Evolutionary conservation across 2,113 vertebrate genomes (phyloP).

Genomic region (Microcebus jonahi): DNA sequence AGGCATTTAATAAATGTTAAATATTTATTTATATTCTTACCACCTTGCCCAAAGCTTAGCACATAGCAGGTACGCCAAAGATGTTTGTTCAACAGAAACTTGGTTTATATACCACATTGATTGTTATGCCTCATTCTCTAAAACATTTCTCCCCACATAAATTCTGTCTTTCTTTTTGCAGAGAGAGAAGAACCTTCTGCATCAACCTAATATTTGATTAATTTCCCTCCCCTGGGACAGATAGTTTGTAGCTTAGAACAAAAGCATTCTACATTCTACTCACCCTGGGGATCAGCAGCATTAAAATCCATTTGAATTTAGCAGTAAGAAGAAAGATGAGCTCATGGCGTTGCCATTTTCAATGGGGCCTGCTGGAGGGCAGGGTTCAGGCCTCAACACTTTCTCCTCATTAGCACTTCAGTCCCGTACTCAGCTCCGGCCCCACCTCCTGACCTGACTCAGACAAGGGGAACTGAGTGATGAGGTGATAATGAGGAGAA

Average conservation of each 20-base stretch:
- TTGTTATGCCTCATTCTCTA: neutral
- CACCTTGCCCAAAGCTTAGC: neutral
- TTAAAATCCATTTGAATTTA: constrained; percentile 47
- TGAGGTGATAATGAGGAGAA: constrained; percentile 70
- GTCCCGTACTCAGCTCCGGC: neutral
- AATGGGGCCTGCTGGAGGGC: neutral
- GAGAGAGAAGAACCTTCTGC: neutral
- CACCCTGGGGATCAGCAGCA: neutral
- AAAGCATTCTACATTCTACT: constrained; percentile 7
- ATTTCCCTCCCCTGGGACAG: neutral
- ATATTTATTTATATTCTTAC: constrained; percentile 25
- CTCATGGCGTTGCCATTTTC: constrained; percentile 3
- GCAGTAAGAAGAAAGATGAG: constrained; percentile 27
- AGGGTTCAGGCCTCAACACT: constrained; percentile 32
- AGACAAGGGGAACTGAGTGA: constrained; percentile 48
- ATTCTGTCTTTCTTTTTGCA: constrained; percentile 14
- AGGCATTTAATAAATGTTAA: neutral
- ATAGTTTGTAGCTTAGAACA: constrained; percentile 34
- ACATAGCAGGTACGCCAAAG: neutral
- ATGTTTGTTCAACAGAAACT: neutral
- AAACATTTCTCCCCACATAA: constrained; percentile 34
- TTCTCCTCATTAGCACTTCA: constrained; percentile 63
- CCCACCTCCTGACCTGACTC: constrained; percentile 41
- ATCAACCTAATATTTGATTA: constrained; percentile 44
- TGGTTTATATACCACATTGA: constrained; percentile 11